Conservation (phyloP, 2,888 invertebrate species). For the Junonia oenone region DNA sequence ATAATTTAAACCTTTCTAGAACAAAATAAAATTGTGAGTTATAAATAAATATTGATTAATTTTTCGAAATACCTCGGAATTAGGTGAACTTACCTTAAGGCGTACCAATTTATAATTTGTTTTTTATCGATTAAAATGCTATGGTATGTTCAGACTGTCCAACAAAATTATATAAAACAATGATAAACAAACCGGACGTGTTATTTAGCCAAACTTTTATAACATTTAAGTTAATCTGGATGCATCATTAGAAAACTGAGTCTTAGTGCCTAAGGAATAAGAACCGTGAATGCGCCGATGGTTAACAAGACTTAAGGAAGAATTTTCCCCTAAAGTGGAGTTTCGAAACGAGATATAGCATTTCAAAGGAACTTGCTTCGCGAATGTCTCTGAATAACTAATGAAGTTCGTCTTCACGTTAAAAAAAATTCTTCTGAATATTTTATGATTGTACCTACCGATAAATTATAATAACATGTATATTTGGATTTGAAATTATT, state of each 20-base stretch:
- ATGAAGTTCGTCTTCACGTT: constrained; percentile 37
- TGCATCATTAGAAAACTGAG: not conserved
- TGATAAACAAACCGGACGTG: too few species aligned
- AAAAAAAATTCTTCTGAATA: constrained; percentile 39
- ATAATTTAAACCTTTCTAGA: too few species aligned
- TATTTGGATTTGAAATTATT: not conserved
- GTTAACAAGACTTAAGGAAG: constrained; percentile 1
- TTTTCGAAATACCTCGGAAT: too few species aligned
- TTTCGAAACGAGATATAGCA: constrained; percentile 30
- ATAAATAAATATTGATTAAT: too few species aligned
- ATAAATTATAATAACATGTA: not conserved
- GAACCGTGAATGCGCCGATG: not conserved
- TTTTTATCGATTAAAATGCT: too few species aligned
- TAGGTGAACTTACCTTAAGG: too few species aligned
- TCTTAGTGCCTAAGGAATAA: not conserved
- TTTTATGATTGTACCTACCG: constrained; percentile 12
- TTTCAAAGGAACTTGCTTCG: constrained; percentile 28
- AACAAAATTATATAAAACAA: too few species aligned
- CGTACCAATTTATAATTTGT: too few species aligned
- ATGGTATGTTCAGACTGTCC: too few species aligned
- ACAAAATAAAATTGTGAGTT: too few species aligned
- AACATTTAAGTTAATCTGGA: too few species aligned
- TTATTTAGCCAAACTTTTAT: too few species aligned
- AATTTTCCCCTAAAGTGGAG: constrained; percentile 24
- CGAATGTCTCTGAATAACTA: constrained; percentile 38